A percentile compares a stretch with the other conserved stretches of the same genome.
phyloP scores from a whole-genome alignment of 2,888 invertebrate species.

The Fragum fragum region DNA sequence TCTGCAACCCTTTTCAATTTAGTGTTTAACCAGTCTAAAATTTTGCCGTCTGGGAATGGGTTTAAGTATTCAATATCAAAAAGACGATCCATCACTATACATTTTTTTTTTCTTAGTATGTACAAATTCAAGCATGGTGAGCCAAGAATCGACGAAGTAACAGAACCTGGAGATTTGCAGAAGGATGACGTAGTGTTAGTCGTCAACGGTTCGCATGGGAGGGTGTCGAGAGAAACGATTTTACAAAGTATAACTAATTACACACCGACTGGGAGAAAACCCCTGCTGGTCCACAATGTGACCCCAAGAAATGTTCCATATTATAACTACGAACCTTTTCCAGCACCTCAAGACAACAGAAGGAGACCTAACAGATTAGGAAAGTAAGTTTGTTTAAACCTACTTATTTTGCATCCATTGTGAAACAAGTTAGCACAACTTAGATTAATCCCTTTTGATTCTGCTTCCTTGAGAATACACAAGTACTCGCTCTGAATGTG shows the following conservation, averaged over 20 bases:
- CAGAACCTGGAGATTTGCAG: neutral
- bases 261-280: neutral
- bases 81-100: too few species aligned
- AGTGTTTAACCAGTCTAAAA: too few species aligned
- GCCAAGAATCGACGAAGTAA: neutral
- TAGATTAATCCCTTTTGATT: too few species aligned
- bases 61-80: too few species aligned
- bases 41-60: too few species aligned
- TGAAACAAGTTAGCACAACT: too few species aligned
- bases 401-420: too few species aligned
- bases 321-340: conserved; percentile 3
- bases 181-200: neutral
- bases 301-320: conserved; percentile 3
- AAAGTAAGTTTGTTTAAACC: neutral
- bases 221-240: neutral
- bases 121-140: neutral
- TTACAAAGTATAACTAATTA: neutral
- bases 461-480: too few species aligned
- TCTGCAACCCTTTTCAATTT: too few species aligned
- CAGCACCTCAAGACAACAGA: neutral
- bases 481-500: too few species aligned
- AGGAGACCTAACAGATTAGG: neutral
- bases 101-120: neutral
- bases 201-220: neutral
- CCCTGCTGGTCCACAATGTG: neutral